These are phyloP conservation scores for Heterotis niloticus DNA, from an alignment of 2,113 vertebrate species.

Conservation along the genomic window DNA sequence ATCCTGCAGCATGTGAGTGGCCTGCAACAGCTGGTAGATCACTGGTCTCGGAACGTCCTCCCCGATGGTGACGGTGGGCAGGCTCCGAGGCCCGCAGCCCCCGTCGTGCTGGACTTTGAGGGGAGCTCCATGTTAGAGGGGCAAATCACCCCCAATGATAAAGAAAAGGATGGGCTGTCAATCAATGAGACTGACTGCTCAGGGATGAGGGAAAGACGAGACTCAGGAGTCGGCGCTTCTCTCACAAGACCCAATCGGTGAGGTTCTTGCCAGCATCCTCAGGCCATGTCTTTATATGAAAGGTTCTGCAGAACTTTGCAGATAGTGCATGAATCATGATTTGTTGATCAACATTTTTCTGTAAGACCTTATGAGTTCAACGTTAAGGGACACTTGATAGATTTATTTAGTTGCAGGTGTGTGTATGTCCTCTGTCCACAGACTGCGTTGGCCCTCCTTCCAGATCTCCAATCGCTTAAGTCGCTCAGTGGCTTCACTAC, in stretches of 20 bases:
- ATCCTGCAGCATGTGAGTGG: slow-evolving; percentile 89
- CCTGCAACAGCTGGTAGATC: slow-evolving; percentile 84
- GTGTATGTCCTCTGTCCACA: slow-evolving; percentile 39
- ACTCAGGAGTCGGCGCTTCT: slow-evolving; percentile 91
- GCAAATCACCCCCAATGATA: slow-evolving; percentile 74
- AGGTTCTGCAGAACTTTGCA: too few relatives aligned
- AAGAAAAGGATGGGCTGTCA: slow-evolving; percentile 79
- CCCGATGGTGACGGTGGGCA: slow-evolving; percentile 59
- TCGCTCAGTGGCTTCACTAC: slow-evolving; percentile 74
- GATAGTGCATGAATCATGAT: background rate
- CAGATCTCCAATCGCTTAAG: slow-evolving; percentile 83
- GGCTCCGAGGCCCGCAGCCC: slow-evolving; percentile 63
- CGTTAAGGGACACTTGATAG: background rate
- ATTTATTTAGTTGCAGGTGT: background rate
- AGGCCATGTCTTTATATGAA: background rate
- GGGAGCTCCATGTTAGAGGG: slow-evolving; percentile 82
- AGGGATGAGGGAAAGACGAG: slow-evolving; percentile 81
- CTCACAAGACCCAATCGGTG: slow-evolving; percentile 91
- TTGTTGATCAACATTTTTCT: background rate
- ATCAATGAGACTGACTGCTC: slow-evolving; percentile 77
- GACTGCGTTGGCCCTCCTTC: slow-evolving; percentile 88
- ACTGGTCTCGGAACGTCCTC: slow-evolving; percentile 82
- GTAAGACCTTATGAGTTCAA: background rate
- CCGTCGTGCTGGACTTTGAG: slow-evolving; percentile 85
- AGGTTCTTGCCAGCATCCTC: slow-evolving; percentile 31